Base-by-base conservation (phyloP, 2,797 vertebrate genomes). In the Brachyrhaphis roseni region DNA sequence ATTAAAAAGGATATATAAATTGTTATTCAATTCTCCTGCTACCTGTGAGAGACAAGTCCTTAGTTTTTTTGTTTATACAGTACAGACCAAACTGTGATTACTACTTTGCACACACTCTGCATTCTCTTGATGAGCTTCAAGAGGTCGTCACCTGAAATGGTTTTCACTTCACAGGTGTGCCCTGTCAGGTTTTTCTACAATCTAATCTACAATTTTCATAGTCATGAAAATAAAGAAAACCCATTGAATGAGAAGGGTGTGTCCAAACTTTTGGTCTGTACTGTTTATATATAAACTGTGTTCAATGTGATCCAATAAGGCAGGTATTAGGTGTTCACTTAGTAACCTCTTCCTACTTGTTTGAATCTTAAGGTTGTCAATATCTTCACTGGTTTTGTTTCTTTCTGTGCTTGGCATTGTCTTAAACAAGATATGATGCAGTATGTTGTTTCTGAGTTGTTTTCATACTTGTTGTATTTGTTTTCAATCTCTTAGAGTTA, bases 21-120 rank as follows among this genome's bases (percentile, higher is more conserved):
- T 89, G 77, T 86, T 82, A 78, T 80, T 66, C 55, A 71, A 51
- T 64, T 57, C 41, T 28, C 49, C 53, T 46, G 78, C 78, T 75
- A 74, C 36, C 31, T 39, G 8, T 16, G 51, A 68, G 80, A 53
- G 74, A 75, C 62, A 77, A 78, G 46, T 78, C 88, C 84, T 83
- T 87, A 86, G 72, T 46, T 46, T 12, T 10, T 43, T 43, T 45
- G 41, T 49, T 8, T 49, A 6, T 83, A 45, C 7, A 39, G 36
- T 39, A 51, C 12, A 28, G 70, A 74, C 81, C 82, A 86, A 28
- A n/a, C n/a, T n/a, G n/a, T n/a, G n/a, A n/a, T n/a, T n/a, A n/a
- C n/a, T n/a, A n/a, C n/a, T n/a, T n/a, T n/a, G n/a, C n/a, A n/a
- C n/a, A n/a, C n/a, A n/a, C n/a, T n/a, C n/a, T n/a, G n/a, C n/a